These are phyloP conservation scores for Drosophila tristis DNA, from an alignment of 1,140 invertebrate species.

Conservation along the genomic window DNA sequence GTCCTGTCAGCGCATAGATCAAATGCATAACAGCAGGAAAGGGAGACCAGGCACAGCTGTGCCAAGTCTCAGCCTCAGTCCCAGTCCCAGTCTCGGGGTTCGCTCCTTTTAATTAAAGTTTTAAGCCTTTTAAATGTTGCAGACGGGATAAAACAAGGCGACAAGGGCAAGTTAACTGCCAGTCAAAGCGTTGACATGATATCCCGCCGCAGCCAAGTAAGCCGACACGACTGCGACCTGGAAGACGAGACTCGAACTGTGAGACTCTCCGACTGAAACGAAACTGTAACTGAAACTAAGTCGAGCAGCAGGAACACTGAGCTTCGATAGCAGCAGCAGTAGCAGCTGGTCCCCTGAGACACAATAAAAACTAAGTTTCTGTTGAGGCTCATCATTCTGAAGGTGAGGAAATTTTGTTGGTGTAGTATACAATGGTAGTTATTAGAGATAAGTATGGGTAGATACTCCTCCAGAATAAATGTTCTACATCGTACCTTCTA, in stretches of 20 bases:
- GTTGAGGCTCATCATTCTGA: too few relatives aligned
- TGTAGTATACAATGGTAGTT: too few relatives aligned
- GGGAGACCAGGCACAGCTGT: slow-evolving; percentile 53
- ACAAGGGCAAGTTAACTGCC: slow-evolving; percentile 76
- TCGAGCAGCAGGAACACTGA: slow-evolving; percentile 4
- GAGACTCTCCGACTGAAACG: neutral
- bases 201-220: slow-evolving; percentile 53
- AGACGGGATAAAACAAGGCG: slow-evolving; percentile 56
- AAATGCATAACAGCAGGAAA: slow-evolving; percentile 58
- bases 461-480: too few relatives aligned
- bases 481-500: too few relatives aligned
- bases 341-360: neutral
- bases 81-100: neutral
- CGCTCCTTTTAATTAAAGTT: slow-evolving; percentile 76
- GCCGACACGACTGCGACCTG: slow-evolving; percentile 35
- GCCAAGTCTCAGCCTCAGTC: slow-evolving; percentile 6
- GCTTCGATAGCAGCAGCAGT: slow-evolving; percentile 32
- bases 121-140: slow-evolving; percentile 74
- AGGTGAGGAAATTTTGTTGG: too few relatives aligned
- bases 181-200: slow-evolving; percentile 75
- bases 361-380: too few relatives aligned
- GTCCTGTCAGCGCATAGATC: slow-evolving; percentile 67
- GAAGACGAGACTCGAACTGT: neutral
- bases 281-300: slow-evolving; percentile 19
- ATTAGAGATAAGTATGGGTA: too few relatives aligned